Evolutionary conservation across 2,888 invertebrate species (phyloP), one percentile per base, ranked within the genome.

Genomic region (Microctonus aethiopoides): DNA sequence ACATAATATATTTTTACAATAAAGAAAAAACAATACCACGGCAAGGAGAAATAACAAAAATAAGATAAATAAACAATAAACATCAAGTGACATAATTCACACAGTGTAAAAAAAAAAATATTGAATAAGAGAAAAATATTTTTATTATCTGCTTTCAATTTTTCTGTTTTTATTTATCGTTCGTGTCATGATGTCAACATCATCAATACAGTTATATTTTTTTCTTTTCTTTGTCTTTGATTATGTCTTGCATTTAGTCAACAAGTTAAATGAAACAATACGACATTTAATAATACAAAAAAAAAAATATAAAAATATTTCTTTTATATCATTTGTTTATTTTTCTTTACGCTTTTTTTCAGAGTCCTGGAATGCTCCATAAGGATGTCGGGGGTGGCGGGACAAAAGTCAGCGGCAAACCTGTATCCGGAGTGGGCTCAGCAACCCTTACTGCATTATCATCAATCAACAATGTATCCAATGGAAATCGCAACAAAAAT

Each of bases 291-390:
- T 26, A 20, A 11, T n/a, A n/a, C n/a, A n/a, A 2, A 9, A 13
- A 16, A 26, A n/a, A n/a, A n/a, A n/a, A n/a, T n/a, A n/a, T n/a
- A n/a, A n/a, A n/a, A 46, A 29, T 66, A 46, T 36, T 34, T 32
- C 68, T 57, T 24, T 36, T 34, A 9, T 60, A 67, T 68, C 7
- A 29, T 64, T 62, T 36, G 62, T 54, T 41, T 22, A 54, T 61
- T 62, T 39, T 11, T 54, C 7, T 39, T 65, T 63, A 29, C 59
- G 10, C 52, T 39, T 71, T 46, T 67, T 86, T 83, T 67, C 83
- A 86, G 86, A 86, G 86, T 85, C 86, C 86, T 77, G 86, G 85
- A 80, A 85, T 85, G 79, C 78, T 86, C 78, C 85, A 86, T 83
- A 86, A 86, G 80, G 86, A 86, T 86, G 86, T 84, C 76, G 82